Conservation (phyloP, 2,888 invertebrate species). For the Arenicola marina region DNA sequence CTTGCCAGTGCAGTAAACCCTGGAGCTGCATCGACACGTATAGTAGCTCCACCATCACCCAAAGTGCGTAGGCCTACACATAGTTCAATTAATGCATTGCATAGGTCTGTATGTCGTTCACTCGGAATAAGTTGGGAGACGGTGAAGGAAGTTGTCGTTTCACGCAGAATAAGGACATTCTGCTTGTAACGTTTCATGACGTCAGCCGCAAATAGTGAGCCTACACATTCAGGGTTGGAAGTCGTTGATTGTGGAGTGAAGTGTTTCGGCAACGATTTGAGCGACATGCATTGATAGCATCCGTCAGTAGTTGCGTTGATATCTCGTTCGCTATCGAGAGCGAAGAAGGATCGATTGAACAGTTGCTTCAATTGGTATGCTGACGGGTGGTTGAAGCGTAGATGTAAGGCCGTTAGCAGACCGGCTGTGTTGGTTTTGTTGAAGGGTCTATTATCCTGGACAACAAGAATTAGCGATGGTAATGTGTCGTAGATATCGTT, state of each 20-base stretch:
- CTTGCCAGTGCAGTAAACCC: background rate
- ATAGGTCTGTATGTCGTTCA: background rate
- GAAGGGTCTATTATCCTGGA: background rate
- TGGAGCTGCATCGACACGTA: constrained; percentile 8
- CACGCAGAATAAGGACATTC: constrained; percentile 3
- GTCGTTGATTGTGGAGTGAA: background rate
- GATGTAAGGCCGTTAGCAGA: constrained; percentile 6
- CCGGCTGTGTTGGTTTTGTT: background rate
- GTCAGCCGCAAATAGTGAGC: constrained; percentile 5
- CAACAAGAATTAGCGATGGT: constrained; percentile 1
- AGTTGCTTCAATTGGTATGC: constrained; percentile 4
- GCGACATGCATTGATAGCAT: constrained; percentile 1
- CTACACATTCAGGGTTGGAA: background rate
- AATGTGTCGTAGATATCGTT: background rate
- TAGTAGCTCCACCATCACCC: background rate
- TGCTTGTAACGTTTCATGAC: constrained; percentile 3
- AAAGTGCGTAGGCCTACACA: background rate
- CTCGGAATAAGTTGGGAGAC: background rate
- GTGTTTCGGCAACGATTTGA: background rate
- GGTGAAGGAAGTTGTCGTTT: background rate
- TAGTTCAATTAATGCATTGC: background rate
- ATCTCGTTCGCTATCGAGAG: background rate
- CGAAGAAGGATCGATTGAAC: background rate
- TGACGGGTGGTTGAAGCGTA: constrained; percentile 6
- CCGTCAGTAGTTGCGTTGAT: background rate